A percentile compares a stretch with the other conserved stretches of the same genome.
Evolutionary conservation across 2,113 vertebrate species (phyloP).

Genomic region (Ailuropoda melanoleuca): DNA sequence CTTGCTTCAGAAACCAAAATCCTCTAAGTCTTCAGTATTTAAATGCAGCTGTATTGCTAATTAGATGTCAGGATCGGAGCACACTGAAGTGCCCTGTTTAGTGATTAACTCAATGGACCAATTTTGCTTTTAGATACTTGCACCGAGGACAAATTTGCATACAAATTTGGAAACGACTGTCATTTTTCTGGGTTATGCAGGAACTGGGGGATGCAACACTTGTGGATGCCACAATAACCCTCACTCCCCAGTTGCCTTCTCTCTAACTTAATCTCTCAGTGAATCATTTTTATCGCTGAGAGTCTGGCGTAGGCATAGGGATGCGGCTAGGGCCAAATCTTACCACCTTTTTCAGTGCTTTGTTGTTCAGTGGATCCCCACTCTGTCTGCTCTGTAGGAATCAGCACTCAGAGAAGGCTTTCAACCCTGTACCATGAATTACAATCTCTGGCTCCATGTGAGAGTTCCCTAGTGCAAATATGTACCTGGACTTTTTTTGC

Average conservation of each 20-base stretch:
- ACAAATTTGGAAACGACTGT: constrained; percentile 42
- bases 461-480: neutral
- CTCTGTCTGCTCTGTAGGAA: neutral
- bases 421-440: neutral
- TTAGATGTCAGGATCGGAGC: constrained; percentile 74
- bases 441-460: neutral
- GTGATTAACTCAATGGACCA: constrained; percentile 74
- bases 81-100: constrained; percentile 62
- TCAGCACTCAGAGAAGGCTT: neutral
- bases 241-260: neutral
- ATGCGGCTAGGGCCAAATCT: neutral
- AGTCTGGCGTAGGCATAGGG: neutral
- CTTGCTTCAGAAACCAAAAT: constrained; percentile 68
- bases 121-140: constrained; percentile 68
- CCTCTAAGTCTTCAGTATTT: constrained; percentile 74
- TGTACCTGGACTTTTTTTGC: neutral
- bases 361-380: neutral
- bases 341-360: neutral
- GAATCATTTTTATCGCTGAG: constrained; percentile 32
- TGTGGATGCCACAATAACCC: neutral
- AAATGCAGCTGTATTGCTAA: constrained; percentile 74
- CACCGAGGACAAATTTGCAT: constrained; percentile 62
- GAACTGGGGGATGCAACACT: neutral
- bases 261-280: constrained; percentile 11
- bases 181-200: constrained; percentile 51